Base-by-base conservation (phyloP, 2,888 invertebrate species). In the Amblyteles armatorius region DNA sequence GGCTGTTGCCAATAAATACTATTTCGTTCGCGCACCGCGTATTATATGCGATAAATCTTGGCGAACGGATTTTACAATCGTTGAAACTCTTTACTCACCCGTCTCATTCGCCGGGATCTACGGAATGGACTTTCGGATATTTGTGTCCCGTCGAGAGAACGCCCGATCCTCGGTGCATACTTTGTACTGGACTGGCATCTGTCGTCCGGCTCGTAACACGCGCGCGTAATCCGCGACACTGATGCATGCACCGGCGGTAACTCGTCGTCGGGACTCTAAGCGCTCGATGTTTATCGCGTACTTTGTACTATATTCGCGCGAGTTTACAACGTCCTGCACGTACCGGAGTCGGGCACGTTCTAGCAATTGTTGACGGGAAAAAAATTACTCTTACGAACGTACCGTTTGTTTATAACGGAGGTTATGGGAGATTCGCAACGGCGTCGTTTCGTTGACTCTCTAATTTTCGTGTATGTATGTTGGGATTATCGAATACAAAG, bases 1-100 rank as follows among this genome's bases (percentile, higher is more conserved):
- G 48, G 11, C 29, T 44, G 48, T 48, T 74, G 73, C 60, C 73
- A 74, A 74, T 74, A 60, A 74, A 74, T 36, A 19, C 5, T 44
- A 22, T 3, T 26, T 16, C 11, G 60, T 29, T 29, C 6, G 48
- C 29, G 57, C 2, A 57, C 4, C 5, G 9, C 57, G 9, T 26
- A 22, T 63, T 33, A 33, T 63, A 63, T 33, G 29, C 1, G 19
- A 60, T 26, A 63, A 63, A n/a, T 60, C 60, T 74, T 74, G 60
- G 73, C 44, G n/a, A 74, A 40, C 36, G 60, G 44, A 60, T 60
- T 73, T 40, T 44, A 48, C 29, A 29, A 69, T 11, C 16, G 52
- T 26, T n/a, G 22, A 22, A 26, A 69, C 29, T 29, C 29, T 26
- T 48, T 50, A 13, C 33, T 69, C 69, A 29, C 29, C 26, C 29